A percentile compares a stretch with the other conserved stretches of the same genome.
phyloP scores from a whole-genome alignment of 2,888 invertebrate species.

The Yponomeuta sedellus region DNA sequence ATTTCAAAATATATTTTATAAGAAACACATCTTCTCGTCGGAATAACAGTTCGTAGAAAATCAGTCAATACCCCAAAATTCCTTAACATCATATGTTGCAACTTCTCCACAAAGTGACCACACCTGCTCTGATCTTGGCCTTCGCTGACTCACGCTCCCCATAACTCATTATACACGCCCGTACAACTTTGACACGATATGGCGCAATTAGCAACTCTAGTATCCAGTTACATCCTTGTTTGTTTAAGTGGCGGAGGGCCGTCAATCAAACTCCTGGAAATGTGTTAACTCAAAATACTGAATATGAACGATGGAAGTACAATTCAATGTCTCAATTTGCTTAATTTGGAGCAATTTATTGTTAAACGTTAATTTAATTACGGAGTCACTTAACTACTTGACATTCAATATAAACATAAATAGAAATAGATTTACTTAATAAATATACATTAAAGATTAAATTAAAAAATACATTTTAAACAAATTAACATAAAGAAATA shows the following conservation, averaged over 20 bases:
- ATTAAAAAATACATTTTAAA: no score
- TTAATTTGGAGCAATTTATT: no score
- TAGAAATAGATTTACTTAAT: no score
- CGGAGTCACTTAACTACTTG: no score
- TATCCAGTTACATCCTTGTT: slow-evolving; percentile 13
- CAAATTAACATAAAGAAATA: no score
- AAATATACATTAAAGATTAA: no score
- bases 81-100: neutral
- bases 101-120: neutral
- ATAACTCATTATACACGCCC: neutral
- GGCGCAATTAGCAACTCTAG: slow-evolving; percentile 2
- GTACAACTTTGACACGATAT: neutral
- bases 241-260: slow-evolving; percentile 11
- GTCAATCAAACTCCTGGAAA: slow-evolving; percentile 7
- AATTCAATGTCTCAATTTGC: neutral
- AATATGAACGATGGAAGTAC: neutral
- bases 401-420: no score
- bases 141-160: slow-evolving; percentile 1
- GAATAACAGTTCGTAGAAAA: neutral
- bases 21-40: no score
- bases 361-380: no score
- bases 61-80: neutral
- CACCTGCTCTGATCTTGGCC: slow-evolving; percentile 2
- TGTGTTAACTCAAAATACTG: neutral
- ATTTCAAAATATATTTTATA: no score